These are phyloP conservation scores for Antedon mediterranea DNA, from an alignment of 53 echinoderm and acorn worm genomes.

Conservation along the genomic window DNA sequence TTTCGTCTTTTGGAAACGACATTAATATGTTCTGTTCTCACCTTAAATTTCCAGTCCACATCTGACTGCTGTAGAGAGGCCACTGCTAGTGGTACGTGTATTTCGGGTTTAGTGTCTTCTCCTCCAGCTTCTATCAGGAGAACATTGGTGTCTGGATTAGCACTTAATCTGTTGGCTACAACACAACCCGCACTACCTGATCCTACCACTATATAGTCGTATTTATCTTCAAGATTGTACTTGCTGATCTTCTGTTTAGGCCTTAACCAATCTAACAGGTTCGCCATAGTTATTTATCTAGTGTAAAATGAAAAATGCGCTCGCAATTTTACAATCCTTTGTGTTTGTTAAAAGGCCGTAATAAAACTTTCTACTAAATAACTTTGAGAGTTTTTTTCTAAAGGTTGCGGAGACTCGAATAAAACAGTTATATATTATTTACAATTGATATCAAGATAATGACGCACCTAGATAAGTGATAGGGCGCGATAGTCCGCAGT, in stretches of 20 bases:
- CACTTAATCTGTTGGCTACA: background rate
- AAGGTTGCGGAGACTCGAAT: too few relatives aligned
- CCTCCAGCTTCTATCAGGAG: background rate
- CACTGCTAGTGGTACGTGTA: background rate
- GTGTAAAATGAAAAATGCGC: too few relatives aligned
- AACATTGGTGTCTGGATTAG: background rate
- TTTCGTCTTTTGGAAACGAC: too few relatives aligned
- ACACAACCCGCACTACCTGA: background rate
- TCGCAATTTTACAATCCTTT: too few relatives aligned
- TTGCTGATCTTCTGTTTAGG: background rate
- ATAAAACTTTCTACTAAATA: too few relatives aligned
- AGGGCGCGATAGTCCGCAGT: too few relatives aligned
- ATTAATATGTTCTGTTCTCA: background rate
- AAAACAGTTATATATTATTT: too few relatives aligned
- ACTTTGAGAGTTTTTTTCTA: too few relatives aligned
- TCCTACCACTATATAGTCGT: background rate
- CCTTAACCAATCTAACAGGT: background rate
- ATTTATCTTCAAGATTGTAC: background rate
- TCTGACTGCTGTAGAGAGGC: background rate
- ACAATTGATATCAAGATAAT: too few relatives aligned
- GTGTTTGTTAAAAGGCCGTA: too few relatives aligned
- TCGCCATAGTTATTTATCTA: background rate
- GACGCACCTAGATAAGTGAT: too few relatives aligned
- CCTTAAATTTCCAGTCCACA: background rate
- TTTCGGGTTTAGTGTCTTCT: background rate